A percentile compares a stretch with the other conserved stretches of the same genome.
These are phyloP conservation scores for Grus americana DNA, from an alignment of 2,113 vertebrate species.

Conservation along the genomic window DNA sequence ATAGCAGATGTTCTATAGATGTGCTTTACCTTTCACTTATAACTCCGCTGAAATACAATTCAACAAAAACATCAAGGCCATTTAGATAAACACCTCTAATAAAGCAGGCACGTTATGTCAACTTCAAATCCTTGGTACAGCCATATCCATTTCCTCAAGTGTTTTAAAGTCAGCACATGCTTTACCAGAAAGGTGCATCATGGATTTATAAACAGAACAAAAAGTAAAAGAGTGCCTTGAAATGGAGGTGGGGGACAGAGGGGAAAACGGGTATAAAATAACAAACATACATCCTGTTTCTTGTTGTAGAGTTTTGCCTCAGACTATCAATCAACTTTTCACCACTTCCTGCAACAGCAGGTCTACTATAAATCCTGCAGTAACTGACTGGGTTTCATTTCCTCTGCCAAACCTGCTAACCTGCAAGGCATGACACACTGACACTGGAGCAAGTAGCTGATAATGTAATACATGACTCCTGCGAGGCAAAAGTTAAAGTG, in stretches of 20 bases:
- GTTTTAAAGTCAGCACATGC: neutral
- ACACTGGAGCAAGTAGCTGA: conserved; percentile 66
- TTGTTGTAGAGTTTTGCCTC: conserved; percentile 59
- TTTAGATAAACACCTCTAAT: neutral
- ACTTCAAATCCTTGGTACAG: neutral
- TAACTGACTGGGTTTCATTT: conserved; percentile 79
- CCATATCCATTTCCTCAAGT: neutral
- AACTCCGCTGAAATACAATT: neutral
- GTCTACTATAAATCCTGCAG: conserved; percentile 74
- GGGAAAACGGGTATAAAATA: conserved; percentile 48
- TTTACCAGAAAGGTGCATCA: neutral
- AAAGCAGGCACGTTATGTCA: neutral
- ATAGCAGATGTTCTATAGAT: neutral
- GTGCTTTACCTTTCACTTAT: neutral
- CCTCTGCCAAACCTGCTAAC: conserved; percentile 73
- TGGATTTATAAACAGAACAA: conserved; percentile 39
- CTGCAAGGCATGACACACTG: conserved; percentile 67
- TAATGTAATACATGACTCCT: conserved; percentile 68
- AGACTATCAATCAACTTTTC: conserved; percentile 77
- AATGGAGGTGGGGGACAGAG: neutral
- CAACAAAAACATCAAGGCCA: neutral
- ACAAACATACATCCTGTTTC: conserved; percentile 73
- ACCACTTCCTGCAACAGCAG: conserved; percentile 76
- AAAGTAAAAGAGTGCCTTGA: neutral
- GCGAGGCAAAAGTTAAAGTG: conserved; percentile 59